Percentiles rank a stretch among this genome's conserved stretches.
Evolutionary conservation across 2,888 invertebrate species (phyloP).

Genomic region (Tolmerus cingulatus): DNA sequence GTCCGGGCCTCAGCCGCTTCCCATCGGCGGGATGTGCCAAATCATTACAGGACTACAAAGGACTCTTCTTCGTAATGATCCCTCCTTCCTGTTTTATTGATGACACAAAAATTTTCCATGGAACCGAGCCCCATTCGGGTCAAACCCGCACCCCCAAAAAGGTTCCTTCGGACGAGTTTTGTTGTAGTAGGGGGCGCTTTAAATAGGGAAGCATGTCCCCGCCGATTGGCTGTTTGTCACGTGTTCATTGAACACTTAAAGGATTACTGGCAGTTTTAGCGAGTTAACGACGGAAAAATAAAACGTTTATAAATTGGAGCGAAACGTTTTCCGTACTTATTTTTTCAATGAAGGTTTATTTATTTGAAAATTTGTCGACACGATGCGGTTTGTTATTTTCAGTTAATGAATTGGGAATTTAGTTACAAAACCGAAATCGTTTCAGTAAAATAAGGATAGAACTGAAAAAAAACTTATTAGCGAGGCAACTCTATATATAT

Average conservation of each 20-base stretch:
- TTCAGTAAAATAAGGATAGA: not conserved
- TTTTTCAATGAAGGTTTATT: not conserved
- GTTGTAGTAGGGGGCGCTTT: not conserved
- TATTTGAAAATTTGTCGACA: not conserved
- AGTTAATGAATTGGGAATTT: not conserved
- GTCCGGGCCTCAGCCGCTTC: not conserved
- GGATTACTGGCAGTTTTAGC: not conserved
- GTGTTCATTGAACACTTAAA: conserved; percentile 13
- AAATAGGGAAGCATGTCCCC: not conserved
- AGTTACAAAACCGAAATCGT: not conserved
- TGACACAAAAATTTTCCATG: conserved; percentile 18
- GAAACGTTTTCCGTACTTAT: not conserved
- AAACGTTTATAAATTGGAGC: not conserved
- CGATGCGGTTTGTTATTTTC: not conserved
- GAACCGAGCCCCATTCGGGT: not conserved
- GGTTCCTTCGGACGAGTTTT: not conserved
- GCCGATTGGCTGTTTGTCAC: conserved; percentile 11
- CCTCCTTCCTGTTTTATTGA: conserved; percentile 22
- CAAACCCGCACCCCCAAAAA: not conserved
- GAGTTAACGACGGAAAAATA: not conserved
- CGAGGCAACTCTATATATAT: too few species aligned
- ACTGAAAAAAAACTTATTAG: too few species aligned
- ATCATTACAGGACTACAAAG: conserved; percentile 28
- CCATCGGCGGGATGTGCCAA: not conserved
- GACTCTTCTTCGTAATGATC: conserved; percentile 19